Conservation (phyloP, 2,888 invertebrate genomes). For the Escarpia spicata region DNA sequence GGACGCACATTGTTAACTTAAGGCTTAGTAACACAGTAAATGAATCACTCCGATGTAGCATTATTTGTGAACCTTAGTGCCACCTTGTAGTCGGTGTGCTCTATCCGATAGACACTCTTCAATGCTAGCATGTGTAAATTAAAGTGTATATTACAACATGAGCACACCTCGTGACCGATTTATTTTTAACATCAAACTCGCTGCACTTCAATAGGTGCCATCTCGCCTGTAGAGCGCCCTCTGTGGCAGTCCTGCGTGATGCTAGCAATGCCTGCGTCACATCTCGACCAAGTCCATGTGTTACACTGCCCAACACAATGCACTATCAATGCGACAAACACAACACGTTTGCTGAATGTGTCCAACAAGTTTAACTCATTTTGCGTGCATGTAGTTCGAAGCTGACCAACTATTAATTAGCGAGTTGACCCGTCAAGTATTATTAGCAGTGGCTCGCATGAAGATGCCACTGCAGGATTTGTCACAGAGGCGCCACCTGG, state of each 20-base stretch:
- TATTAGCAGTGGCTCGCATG: background rate
- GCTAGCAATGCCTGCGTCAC: background rate
- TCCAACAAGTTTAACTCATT: background rate
- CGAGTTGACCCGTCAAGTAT: conserved; percentile 3
- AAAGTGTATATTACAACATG: conserved; percentile 3
- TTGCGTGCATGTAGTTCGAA: background rate
- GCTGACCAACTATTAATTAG: background rate
- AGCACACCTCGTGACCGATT: background rate
- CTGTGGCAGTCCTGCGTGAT: background rate
- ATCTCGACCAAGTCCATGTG: background rate
- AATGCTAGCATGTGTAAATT: background rate
- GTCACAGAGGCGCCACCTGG: background rate
- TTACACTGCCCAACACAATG: background rate
- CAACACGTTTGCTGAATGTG: background rate
- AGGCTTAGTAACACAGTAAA: background rate
- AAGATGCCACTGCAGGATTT: background rate
- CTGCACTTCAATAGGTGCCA: background rate
- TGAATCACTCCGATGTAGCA: background rate
- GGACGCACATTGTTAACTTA: background rate
- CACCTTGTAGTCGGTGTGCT: background rate
- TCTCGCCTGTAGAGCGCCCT: background rate
- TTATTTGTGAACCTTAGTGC: background rate
- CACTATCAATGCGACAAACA: background rate
- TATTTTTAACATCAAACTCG: background rate
- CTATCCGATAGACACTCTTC: background rate